Conservation (phyloP, 2,888 invertebrate species). For the Dione juno region DNA sequence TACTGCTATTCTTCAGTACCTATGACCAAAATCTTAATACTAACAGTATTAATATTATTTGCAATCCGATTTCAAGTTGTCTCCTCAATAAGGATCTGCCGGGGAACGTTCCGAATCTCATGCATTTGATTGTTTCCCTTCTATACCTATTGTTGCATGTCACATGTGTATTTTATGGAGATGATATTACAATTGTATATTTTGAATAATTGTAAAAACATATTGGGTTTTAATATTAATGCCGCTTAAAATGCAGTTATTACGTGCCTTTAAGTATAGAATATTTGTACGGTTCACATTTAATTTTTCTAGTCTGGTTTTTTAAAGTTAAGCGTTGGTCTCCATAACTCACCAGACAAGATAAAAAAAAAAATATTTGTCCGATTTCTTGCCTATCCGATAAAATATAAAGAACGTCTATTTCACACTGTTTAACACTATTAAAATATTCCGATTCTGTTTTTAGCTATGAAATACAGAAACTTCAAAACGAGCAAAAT, state of each 20-base stretch:
- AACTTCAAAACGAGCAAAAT: background rate
- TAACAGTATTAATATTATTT: conserved; percentile 31
- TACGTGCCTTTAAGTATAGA: no score
- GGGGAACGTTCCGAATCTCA: conserved; percentile 72
- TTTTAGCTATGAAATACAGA: no score
- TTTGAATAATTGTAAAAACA: background rate
- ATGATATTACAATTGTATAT: conserved; percentile 42
- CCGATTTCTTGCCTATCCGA: no score
- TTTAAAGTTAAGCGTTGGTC: no score
- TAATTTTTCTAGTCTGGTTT: no score
- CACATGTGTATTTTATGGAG: conserved; percentile 55
- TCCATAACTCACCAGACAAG: no score
- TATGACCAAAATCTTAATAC: conserved; percentile 7
- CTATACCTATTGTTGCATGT: conserved; percentile 64
- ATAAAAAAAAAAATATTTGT: no score
- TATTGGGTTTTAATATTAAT: background rate
- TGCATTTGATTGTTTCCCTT: conserved; percentile 75
- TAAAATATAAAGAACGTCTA: no score
- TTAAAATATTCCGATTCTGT: no score
- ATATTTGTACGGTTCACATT: no score
- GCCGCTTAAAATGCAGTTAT: no score
- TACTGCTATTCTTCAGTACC: background rate
- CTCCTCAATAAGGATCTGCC: conserved; percentile 56
- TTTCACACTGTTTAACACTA: no score
- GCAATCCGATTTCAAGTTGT: conserved; percentile 47